These are phyloP conservation scores for Sebastes aleutianus DNA, from an alignment of 2,797 vertebrate genomes.

Conservation along the genomic window DNA sequence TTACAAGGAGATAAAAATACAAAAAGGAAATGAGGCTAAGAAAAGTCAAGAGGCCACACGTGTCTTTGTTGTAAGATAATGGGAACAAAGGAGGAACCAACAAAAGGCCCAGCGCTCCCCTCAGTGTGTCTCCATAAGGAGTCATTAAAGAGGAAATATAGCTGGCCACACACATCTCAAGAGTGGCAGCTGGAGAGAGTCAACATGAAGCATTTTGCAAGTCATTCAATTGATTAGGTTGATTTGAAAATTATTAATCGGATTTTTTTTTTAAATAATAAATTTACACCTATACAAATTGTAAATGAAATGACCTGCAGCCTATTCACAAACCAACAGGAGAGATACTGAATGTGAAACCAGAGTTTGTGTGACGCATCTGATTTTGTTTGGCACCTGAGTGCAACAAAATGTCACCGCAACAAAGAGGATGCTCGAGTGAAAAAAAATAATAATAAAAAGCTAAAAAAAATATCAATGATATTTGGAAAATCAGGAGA, in stretches of 20 bases:
- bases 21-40: constrained; percentile 16
- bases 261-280: neutral
- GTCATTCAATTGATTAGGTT: rapidly evolving
- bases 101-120: constrained; percentile 60
- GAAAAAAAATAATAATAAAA: too few relatives aligned
- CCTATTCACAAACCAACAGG: neutral
- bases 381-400: neutral
- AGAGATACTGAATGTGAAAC: neutral
- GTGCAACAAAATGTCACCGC: neutral
- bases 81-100: constrained; percentile 56
- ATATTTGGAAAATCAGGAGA: neutral
- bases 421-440: neutral
- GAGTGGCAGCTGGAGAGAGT: neutral
- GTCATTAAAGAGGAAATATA: constrained; percentile 63
- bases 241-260: neutral
- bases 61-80: constrained; percentile 57
- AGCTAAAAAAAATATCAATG: neutral
- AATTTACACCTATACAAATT: neutral
- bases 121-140: constrained; percentile 55
- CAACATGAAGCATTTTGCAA: neutral
- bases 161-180: constrained; percentile 30
- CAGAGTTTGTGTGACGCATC: neutral
- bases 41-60: constrained; percentile 57
- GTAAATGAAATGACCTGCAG: too few relatives aligned
- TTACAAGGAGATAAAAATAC: neutral